These are phyloP conservation scores for Phenacoccus solenopsis DNA, from an alignment of 1,140 invertebrate species.

Conservation along the genomic window DNA sequence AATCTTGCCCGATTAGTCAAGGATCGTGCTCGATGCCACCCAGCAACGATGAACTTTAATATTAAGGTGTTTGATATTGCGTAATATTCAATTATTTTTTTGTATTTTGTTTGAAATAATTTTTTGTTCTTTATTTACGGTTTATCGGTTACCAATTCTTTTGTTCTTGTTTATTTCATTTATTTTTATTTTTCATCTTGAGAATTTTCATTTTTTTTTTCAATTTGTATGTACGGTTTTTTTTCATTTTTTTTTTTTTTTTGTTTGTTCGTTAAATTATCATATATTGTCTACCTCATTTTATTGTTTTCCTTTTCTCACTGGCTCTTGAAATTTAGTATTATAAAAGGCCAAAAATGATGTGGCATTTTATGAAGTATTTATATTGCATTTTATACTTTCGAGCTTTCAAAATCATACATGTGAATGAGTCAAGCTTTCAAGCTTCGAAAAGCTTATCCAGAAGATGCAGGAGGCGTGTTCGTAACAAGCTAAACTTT, in stretches of 20 bases:
- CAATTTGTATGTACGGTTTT: too few relatives aligned
- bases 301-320: background rate
- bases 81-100: background rate
- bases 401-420: background rate
- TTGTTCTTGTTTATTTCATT: too few relatives aligned
- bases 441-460: background rate
- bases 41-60: background rate
- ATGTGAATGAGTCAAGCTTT: background rate
- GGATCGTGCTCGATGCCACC: background rate
- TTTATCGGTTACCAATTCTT: constrained; percentile 9
- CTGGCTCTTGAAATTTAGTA: too few relatives aligned
- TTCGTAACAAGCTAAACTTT: too few relatives aligned
- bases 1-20: background rate
- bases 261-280: background rate
- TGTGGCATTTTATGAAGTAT: background rate
- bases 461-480: too few relatives aligned
- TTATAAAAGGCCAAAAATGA: too few relatives aligned
- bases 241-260: background rate
- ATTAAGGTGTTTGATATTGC: background rate
- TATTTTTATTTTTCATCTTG: background rate
- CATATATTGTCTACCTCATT: background rate
- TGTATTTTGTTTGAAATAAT: background rate
- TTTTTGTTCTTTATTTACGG: background rate
- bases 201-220: background rate
- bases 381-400: background rate